These are phyloP conservation scores for Myrmophylax atrothorax DNA, from an alignment of 2,113 vertebrate genomes.

Conservation along the genomic window DNA sequence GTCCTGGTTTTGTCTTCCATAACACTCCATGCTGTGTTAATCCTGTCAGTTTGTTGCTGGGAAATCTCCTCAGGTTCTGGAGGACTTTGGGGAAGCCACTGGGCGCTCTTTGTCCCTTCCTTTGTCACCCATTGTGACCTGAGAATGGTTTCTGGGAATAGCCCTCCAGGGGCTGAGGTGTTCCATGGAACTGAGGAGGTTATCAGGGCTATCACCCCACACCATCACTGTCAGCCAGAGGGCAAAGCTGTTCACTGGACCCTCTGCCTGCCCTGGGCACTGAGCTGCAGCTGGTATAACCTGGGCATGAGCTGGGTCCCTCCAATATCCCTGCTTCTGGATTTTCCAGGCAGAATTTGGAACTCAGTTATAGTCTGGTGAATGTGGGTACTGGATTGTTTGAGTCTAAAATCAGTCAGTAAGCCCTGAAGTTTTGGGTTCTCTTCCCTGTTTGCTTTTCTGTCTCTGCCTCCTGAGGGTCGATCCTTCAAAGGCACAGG, in stretches of 20 bases:
- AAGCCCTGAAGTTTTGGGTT: neutral
- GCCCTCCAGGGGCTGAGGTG: too few relatives aligned
- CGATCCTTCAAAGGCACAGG: accelerated
- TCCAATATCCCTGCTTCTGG: accelerated
- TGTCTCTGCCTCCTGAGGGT: neutral
- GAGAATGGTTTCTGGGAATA: too few relatives aligned
- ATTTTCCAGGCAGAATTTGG: neutral
- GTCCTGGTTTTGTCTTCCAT: too few relatives aligned
- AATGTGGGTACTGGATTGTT: neutral
- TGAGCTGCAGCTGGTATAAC: accelerated
- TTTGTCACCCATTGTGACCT: too few relatives aligned
- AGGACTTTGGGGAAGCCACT: too few relatives aligned
- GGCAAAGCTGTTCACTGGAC: accelerated
- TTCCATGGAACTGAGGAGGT: too few relatives aligned
- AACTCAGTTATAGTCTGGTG: accelerated
- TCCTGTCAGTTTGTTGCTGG: too few relatives aligned
- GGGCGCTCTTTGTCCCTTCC: too few relatives aligned
- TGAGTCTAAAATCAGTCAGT: accelerated
- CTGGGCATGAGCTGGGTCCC: neutral
- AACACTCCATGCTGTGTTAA: too few relatives aligned
- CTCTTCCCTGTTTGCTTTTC: neutral
- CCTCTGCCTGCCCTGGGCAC: neutral
- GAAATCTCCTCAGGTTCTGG: too few relatives aligned
- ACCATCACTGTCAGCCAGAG: neutral
- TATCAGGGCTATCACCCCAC: too few relatives aligned